Base-by-base conservation (phyloP, 2,113 vertebrate species). In the Sceloporus undulatus region DNA sequence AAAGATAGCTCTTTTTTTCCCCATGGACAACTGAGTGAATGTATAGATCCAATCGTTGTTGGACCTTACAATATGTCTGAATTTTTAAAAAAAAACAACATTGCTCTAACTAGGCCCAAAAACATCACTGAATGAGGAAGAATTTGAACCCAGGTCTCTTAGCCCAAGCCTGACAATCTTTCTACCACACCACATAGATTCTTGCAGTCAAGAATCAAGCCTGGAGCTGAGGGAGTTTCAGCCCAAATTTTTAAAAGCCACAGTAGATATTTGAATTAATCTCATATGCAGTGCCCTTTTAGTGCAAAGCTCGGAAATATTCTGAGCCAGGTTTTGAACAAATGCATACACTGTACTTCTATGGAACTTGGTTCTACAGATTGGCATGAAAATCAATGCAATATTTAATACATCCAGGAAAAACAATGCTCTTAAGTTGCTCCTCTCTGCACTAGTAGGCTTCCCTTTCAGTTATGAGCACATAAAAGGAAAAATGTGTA, bases 301-400 rank as follows among this genome's bases (percentile, higher is more conserved):
- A 40, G 27, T 27, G 52, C 13, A 62, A 34, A 9, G 25, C 27
- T 23, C 48, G 56, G n/a, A n/a, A 73, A 56, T 8, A 34, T 19
- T 76, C 73, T 62, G 40, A 27, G 21, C n/a, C 52, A 59, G 52
- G 21, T 75, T 75, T 76, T 56, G 54, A 84, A 84, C 34, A 85
- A 75, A 62, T 29, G 23, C 11, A 18, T 42, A 40, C 21, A 76
- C n/a, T 76, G 56, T 42, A 62, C 54, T 62, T 42, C 2, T 27
- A 76, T 76, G 34, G 71, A 62, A 56, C 13, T 62, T 59, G 62
- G n/a, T 76, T 76, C n/a, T 6, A 27, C 40, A 9, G 0, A 42
- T 75, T 76, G 52, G 73, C 84, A 76, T 38, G 52, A 62, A 76
- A 76, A 40, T 85, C 73, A 75, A 27, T 40, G 52, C n/a, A 85